Percentiles rank a stretch among this genome's conserved stretches.
phyloP scores from a whole-genome alignment of 2,113 vertebrate species.

The Fulica atra region DNA sequence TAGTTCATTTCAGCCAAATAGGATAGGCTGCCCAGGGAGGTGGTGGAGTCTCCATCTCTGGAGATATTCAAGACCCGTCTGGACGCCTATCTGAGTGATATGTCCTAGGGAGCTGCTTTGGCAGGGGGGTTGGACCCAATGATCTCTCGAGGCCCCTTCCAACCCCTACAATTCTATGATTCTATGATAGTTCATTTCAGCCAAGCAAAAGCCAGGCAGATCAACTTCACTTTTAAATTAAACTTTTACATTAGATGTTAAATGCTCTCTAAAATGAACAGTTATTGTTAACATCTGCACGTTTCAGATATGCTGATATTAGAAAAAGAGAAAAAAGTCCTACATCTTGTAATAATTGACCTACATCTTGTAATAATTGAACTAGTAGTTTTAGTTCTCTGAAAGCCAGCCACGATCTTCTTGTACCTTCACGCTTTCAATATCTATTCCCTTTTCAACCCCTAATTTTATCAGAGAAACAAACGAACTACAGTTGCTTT shows the following conservation, averaged over 20 bases:
- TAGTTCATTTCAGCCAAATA: not conserved
- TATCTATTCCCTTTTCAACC: not conserved
- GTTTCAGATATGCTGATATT: not conserved
- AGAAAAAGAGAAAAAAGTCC: not conserved
- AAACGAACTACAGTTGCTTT: not conserved
- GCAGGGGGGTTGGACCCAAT: too few relatives aligned
- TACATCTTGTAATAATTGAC: not conserved
- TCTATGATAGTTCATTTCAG: not conserved
- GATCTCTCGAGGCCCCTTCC: too few relatives aligned
- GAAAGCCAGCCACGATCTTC: not conserved
- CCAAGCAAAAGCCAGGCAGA: not conserved
- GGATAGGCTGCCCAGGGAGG: too few relatives aligned
- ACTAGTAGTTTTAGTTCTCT: not conserved
- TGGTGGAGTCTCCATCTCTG: too few relatives aligned
- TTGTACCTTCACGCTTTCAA: not conserved
- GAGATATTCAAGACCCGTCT: too few relatives aligned
- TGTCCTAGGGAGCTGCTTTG: too few relatives aligned
- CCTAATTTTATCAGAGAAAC: not conserved
- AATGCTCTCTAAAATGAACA: not conserved
- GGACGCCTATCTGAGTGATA: too few relatives aligned
- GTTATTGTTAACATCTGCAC: not conserved
- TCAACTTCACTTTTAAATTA: not conserved
- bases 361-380: not conserved
- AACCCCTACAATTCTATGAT: too few relatives aligned
- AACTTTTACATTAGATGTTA: not conserved